phyloP scores from a whole-genome alignment of 1,140 invertebrate species.

The Cydia pomonella region DNA sequence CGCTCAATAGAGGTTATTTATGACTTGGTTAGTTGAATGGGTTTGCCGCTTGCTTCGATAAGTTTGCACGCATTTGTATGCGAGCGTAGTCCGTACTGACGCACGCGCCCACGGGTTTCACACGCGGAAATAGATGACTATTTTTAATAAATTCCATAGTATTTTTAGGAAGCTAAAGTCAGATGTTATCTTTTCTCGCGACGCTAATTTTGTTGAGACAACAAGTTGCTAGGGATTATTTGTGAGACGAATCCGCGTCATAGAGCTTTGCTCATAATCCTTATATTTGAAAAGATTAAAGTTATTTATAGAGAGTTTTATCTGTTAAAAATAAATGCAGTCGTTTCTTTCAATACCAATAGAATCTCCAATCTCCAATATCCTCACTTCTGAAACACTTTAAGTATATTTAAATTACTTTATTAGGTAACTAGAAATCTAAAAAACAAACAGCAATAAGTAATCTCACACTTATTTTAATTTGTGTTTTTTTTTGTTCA shows the following conservation, averaged over 20 bases:
- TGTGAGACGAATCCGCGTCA: neutral
- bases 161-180: constrained; percentile 11
- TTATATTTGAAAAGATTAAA: neutral
- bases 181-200: constrained; percentile 6
- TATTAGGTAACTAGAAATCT: no score
- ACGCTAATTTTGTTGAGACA: neutral
- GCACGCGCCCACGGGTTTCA: constrained; percentile 28
- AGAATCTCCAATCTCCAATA: no score
- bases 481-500: neutral
- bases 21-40: neutral
- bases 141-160: constrained; percentile 26
- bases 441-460: no score
- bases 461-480: neutral
- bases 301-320: neutral
- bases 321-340: neutral
- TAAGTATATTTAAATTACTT: no score
- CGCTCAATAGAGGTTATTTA: constrained; percentile 1
- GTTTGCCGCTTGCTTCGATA: neutral
- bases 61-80: constrained; percentile 15
- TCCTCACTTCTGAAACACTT: no score
- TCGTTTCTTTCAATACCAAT: neutral
- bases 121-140: constrained; percentile 23
- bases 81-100: neutral
- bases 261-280: neutral
- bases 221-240: neutral